Base-by-base conservation (phyloP, 1,140 invertebrate species). In the Mizuhopecten yessoensis region DNA sequence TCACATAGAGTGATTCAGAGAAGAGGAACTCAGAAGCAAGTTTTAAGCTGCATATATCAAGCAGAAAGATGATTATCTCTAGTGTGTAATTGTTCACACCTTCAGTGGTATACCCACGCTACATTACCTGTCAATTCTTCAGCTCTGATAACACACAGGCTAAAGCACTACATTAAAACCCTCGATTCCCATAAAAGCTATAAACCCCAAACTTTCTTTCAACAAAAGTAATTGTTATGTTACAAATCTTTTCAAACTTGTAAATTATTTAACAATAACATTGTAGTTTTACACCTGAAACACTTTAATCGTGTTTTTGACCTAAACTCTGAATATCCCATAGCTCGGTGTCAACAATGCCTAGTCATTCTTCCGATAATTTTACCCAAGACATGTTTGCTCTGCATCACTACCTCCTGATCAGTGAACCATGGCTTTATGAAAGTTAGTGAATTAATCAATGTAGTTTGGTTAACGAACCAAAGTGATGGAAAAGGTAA, bases 391-490 rank as follows among this genome's bases (percentile, higher is more conserved):
- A 29, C 57, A 75, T 75, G 29, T 75, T 75, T 75, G 23, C 23
- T 75, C 57, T 75, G 57, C 57, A 29, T 75, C 57, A 29, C n/a
- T 29, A n/a, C 57, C n/a, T 29, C 57, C 57, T 75, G 57, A 75
- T 75, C 57, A 75, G n/a, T 75, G 57, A 75, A 75, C 57, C 57
- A 75, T 29, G n/a, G 29, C 57, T 75, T 75, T 75, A 75, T 29
- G 57, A 75, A 75, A 75, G 57, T 75, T 75, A 75, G 57, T 75
- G 57, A 75, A 75, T 75, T 75, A 75, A 75, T 75, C 57, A 75
- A 75, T n/a, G 57, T 75, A 75, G 57, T 75, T n/a, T 29, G 57
- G 57, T 75, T 75, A 75, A 75, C 57, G 57, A 75, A 75, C 57
- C 57, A 75, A 0, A n/a, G 57, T 29, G 57, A 75, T 75, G 57